A percentile compares a stretch with the other conserved stretches of the same genome.
Evolutionary conservation across 2,797 vertebrate genomes (phyloP).

Genomic region (Eospalax fontanierii): DNA sequence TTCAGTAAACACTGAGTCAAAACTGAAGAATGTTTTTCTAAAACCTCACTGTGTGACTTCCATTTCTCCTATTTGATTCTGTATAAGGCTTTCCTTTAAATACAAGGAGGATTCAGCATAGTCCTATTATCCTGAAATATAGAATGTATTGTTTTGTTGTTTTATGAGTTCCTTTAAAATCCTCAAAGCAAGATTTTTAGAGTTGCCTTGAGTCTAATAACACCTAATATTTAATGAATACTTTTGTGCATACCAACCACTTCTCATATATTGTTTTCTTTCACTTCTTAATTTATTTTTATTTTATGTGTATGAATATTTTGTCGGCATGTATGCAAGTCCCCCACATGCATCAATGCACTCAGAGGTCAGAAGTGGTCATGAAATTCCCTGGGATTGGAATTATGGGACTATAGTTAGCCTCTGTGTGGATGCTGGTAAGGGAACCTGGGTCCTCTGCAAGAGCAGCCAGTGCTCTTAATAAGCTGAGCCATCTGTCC

Average conservation of each 20-base stretch:
- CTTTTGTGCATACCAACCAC: not conserved
- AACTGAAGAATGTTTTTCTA: not conserved
- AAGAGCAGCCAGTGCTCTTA: no score
- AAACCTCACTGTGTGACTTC: not conserved
- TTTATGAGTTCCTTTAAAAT: not conserved
- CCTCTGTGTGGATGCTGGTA: no score
- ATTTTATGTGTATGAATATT: no score
- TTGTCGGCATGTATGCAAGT: no score
- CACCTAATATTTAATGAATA: constrained; percentile 41
- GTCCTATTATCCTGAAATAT: not conserved
- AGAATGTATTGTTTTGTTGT: not conserved
- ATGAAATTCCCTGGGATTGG: no score
- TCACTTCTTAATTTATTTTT: no score
- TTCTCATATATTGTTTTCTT: constrained; percentile 31
- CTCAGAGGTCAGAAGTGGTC: no score
- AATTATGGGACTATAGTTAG: no score
- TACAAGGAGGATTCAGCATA: not conserved
- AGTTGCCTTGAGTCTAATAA: not conserved
- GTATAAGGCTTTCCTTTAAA: not conserved
- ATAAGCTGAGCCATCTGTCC: no score
- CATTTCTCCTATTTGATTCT: not conserved
- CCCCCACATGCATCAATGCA: no score
- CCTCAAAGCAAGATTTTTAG: not conserved
- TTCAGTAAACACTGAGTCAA: not conserved
- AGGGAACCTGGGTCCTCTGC: no score